A percentile compares a stretch with the other conserved stretches of the same genome.
Evolutionary conservation across 2,888 invertebrate species (phyloP).

Genomic region (Cylloceria caligata): DNA sequence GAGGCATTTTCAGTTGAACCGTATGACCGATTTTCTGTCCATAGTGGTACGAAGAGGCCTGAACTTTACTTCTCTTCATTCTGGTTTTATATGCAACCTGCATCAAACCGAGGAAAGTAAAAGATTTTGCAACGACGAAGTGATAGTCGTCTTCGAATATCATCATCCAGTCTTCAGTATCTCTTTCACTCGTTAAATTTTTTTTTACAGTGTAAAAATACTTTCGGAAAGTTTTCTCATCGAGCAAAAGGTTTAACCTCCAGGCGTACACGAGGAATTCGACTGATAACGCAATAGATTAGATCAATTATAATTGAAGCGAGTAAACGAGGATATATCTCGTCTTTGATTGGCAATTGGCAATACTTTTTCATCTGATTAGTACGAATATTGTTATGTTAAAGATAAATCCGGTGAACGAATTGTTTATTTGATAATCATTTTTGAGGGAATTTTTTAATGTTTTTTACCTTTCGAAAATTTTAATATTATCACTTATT

Average conservation of each 20-base stretch:
- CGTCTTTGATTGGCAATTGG: neutral
- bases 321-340: neutral
- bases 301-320: neutral
- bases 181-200: constrained; percentile 31
- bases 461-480: too few species aligned
- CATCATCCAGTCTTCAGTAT: constrained; percentile 26
- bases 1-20: neutral
- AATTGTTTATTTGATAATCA: neutral
- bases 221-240: too few species aligned
- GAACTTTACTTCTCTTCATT: constrained; percentile 61
- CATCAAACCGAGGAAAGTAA: constrained; percentile 19
- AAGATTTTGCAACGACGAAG: constrained; percentile 62
- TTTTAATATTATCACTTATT: too few species aligned
- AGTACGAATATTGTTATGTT: neutral
- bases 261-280: neutral
- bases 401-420: neutral
- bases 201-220: neutral
- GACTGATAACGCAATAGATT: neutral
- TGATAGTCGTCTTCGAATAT: constrained; percentile 63
- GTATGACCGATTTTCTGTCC: constrained; percentile 26
- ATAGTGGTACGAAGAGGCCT: constrained; percentile 20
- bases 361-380: neutral
- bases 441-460: neutral
- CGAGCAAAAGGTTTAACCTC: neutral
- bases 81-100: constrained; percentile 35